Conservation (phyloP, 1,140 invertebrate species). For the Diabrotica undecimpunctata region DNA sequence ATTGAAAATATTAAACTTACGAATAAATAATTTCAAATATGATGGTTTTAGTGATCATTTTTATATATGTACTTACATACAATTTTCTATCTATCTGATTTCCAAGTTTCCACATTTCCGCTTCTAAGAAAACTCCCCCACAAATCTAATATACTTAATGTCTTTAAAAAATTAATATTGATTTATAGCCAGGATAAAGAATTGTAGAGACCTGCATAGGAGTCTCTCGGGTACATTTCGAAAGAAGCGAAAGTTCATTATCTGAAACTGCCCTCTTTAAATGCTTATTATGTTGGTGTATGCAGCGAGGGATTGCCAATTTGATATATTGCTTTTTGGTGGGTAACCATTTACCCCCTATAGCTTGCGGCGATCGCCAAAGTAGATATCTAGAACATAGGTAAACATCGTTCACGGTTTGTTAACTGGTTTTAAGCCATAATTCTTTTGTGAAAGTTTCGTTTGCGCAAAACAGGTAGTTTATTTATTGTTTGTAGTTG, state of each 20-base stretch:
- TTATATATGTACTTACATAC: too few relatives aligned
- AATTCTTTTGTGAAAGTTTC: background rate
- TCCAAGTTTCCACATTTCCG: too few relatives aligned
- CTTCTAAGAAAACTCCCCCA: too few relatives aligned
- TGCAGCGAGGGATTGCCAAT: constrained; percentile 30
- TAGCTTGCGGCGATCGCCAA: constrained; percentile 15
- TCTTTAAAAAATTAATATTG: background rate
- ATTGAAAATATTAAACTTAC: too few relatives aligned
- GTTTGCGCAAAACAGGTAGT: background rate
- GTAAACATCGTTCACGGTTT: constrained; percentile 12
- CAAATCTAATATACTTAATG: background rate
- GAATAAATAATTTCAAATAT: too few relatives aligned
- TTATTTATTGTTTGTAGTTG: background rate
- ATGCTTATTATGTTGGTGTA: constrained; percentile 36
- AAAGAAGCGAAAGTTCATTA: constrained; percentile 20
- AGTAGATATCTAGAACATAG: constrained; percentile 10
- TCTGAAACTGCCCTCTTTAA: constrained; percentile 31
- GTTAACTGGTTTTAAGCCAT: constrained; percentile 6
- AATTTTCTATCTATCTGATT: too few relatives aligned
- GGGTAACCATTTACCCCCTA: constrained; percentile 27
- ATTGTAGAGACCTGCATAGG: background rate
- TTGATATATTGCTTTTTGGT: constrained; percentile 34
- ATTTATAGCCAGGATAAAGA: constrained; percentile 4
- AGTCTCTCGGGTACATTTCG: constrained; percentile 27
- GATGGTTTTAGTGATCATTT: too few relatives aligned